These are phyloP conservation scores for Cercopithecus mona DNA, from an alignment of 2,113 vertebrate genomes.

Conservation along the genomic window DNA sequence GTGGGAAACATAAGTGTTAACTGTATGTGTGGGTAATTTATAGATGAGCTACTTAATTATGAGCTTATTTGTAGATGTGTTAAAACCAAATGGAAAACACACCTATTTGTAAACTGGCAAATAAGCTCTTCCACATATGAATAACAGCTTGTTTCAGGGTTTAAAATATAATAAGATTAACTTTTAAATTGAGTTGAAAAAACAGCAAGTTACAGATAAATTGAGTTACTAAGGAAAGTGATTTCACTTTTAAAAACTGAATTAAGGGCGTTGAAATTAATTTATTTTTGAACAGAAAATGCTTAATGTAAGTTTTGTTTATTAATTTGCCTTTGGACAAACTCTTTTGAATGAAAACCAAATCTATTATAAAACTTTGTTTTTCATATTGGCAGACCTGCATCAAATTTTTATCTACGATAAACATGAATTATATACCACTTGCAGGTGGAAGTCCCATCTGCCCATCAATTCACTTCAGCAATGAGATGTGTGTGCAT, in stretches of 20 bases:
- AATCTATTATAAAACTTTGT: conserved; percentile 35
- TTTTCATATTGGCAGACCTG: not conserved
- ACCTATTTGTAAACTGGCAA: not conserved
- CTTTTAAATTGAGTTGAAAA: conserved; percentile 63
- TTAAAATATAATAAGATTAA: conserved; percentile 66
- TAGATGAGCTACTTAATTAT: not conserved
- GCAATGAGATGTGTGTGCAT: not conserved
- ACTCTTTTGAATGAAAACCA: conserved; percentile 31
- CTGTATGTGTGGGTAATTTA: not conserved
- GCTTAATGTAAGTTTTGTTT: conserved; percentile 24
- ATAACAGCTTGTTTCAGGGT: conserved; percentile 45
- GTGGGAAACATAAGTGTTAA: not conserved
- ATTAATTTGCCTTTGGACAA: conserved; percentile 50
- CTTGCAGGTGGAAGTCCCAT: not conserved
- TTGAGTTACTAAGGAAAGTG: conserved; percentile 51
- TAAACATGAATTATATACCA: not conserved
- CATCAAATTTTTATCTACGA: not conserved
- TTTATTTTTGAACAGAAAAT: conserved; percentile 61
- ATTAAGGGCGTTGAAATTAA: conserved; percentile 70
- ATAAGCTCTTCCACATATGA: not conserved
- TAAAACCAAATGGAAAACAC: not conserved
- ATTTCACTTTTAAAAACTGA: conserved; percentile 67
- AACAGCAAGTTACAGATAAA: conserved; percentile 52
- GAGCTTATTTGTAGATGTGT: not conserved
- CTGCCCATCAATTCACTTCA: not conserved